A percentile compares a stretch with the other conserved stretches of the same genome.
phyloP scores from a whole-genome alignment of 2,797 vertebrate genomes.

The Erpetoichthys calabaricus region DNA sequence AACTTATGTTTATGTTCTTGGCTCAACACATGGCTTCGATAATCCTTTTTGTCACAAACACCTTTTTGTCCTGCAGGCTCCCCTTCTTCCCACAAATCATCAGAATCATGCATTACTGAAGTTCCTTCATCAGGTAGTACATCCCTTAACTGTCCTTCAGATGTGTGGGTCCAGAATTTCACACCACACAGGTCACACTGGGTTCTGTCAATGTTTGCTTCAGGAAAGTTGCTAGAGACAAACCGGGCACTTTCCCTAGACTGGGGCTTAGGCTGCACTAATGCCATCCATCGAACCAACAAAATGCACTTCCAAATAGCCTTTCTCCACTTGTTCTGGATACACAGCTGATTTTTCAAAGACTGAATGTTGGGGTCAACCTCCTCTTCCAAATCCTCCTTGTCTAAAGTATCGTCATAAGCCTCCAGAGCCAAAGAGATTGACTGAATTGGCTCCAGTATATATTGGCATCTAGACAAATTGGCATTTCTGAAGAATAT shows the following conservation, averaged over 20 bases:
- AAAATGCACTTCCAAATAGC: constrained; percentile 1
- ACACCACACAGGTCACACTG: constrained; percentile 59
- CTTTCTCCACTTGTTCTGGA: not conserved
- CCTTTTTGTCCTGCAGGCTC: constrained; percentile 18
- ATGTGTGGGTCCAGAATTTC: constrained; percentile 28
- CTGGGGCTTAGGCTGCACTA: not conserved
- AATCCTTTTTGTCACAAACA: constrained; percentile 23
- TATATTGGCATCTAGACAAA: constrained; percentile 30
- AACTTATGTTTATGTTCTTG: constrained; percentile 35
- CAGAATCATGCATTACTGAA: not conserved
- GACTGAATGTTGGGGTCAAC: constrained; percentile 16
- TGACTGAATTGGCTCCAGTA: constrained; percentile 16
- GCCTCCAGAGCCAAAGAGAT: not conserved
- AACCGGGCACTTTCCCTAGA: not conserved
- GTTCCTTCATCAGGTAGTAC: not conserved
- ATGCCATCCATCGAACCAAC: not conserved
- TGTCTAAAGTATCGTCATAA: constrained; percentile 15
- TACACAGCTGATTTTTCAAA: constrained; percentile 23
- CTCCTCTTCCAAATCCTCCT: constrained; percentile 34
- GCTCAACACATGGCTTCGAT: constrained; percentile 29
- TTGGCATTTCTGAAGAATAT: constrained; percentile 39
- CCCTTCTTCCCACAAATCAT: constrained; percentile 18
- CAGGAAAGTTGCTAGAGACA: constrained; percentile 38
- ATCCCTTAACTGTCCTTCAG: not conserved
- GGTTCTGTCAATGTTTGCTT: constrained; percentile 48